Evolutionary conservation across 2,797 vertebrate genomes (phyloP), one percentile per base, ranked within the genome.

Genomic region (Eulemur rubriventer): DNA sequence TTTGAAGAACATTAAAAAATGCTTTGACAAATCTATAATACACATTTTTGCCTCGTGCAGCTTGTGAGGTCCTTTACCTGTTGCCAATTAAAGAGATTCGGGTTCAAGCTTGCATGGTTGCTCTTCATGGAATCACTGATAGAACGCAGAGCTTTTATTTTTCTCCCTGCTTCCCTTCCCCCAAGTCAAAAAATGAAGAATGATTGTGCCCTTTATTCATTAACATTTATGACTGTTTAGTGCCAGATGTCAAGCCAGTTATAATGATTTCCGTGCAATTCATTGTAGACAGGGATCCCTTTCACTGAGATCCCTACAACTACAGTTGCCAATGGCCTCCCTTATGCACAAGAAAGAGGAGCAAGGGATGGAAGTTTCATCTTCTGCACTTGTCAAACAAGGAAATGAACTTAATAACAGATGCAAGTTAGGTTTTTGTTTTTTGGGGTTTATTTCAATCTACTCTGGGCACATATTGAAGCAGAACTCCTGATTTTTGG

Each of bases 181-280:
- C 33, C 24, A 57, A 59, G 43, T 86, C 18, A 52, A 91, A 94
- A 93, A 95, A 69, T 82, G 46, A 75, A 81, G 43, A 95, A 79
- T 43, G 61, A 85, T 43, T 65, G 55, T 75, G 9, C 9, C 63
- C 22, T 92, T 95, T 38, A 75, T 52, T 93, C 57, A 91, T 84
- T 92, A 95, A 48, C 7, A 79, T 85, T 82, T 83, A 55, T 80
- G 67, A 86, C 24, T 93, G 22, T 70, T 92, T 95, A 72, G 65
- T 75, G 52, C 35, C 76, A 78, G 48, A 84, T 94, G 11, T 89
- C 38, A 88, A 82, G 10, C 46, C 70, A 81, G 13, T 84, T 93
- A 78, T 69, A 91, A 95, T 92, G 28, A 90, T 95, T 93, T 95
- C 28, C 88, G 57, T 73, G 46, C 48, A 43, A 14, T 70, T 97